These are phyloP conservation scores for Phycodurus eques DNA, from an alignment of 2,113 vertebrate genomes.

Conservation along the genomic window DNA sequence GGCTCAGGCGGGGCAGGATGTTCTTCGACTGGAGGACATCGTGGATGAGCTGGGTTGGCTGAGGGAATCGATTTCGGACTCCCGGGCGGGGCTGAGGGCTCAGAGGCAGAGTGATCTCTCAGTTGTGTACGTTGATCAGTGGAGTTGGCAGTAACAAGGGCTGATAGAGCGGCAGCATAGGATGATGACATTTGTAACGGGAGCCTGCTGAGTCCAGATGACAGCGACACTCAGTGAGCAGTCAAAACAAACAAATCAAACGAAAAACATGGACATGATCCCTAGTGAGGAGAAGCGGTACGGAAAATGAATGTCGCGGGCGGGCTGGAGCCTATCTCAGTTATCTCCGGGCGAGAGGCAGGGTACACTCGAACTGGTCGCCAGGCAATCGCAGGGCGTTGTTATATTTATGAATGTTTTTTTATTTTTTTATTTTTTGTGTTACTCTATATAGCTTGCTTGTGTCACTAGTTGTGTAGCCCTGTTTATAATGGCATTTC, in stretches of 20 bases:
- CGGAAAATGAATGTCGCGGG: too few species aligned
- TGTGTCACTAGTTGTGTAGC: conserved; percentile 6
- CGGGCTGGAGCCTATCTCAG: too few species aligned
- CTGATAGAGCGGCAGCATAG: conserved; percentile 64
- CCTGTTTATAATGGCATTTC: conserved; percentile 51
- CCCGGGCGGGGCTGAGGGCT: neutral
- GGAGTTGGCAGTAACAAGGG: conserved; percentile 33
- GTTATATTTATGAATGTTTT: neutral
- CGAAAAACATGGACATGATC: neutral
- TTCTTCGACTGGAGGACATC: neutral
- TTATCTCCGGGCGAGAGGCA: too few species aligned
- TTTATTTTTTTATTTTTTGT: neutral
- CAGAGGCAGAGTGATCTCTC: neutral
- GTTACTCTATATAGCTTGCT: neutral
- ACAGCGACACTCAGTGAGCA: conserved; percentile 9
- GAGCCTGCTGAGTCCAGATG: conserved; percentile 16
- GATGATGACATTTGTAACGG: conserved; percentile 60
- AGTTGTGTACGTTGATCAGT: conserved; percentile 7
- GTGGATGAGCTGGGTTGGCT: neutral
- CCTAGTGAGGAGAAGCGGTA: too few species aligned
- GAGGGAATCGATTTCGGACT: neutral
- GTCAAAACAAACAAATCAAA: neutral
- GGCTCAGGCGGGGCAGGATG: conserved; percentile 20
- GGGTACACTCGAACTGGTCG: too few species aligned
- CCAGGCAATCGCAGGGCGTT: too few species aligned